Evolutionary conservation across 2,888 invertebrate species (phyloP), one percentile per base, ranked within the genome.

Genomic region (Oligia strigilis): DNA sequence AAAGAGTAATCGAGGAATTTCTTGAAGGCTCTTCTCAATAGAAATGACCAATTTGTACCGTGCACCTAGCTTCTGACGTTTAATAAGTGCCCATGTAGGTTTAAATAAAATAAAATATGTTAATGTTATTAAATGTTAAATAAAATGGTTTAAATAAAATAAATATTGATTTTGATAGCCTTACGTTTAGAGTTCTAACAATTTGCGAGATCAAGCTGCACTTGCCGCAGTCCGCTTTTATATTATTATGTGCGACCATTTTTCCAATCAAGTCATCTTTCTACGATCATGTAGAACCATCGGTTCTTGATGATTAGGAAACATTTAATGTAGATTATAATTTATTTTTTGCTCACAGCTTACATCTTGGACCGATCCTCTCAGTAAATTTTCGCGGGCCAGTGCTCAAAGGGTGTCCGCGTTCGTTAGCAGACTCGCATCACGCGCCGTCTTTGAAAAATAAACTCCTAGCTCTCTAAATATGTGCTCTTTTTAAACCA

Each of bases 361-460:
- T 55, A 36, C 72, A 11, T 9, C 78, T 88, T 73, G 74, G 55
- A 55, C 87, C 87, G 71, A 66, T 69, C 78, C 62, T 72, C 69
- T 91, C 82, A 87, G 90, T 89, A 92, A 92, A 93, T 92, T 92
- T 92, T 93, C 91, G 90, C 94, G 92, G 92, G 90, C 89, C 92
- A 92, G 81, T 91, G 93, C 94, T 94, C 95, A 95, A 95, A 95
- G 94, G 93, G 90, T 91, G 85, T 81, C 83, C 82, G 87, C 86
- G 89, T 91, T 95, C 95, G 93, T 95, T 94, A 95, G 93, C 87
- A 89, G 87, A 84, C 79, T 82, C 84, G 77, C 87, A 86, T 85
- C 87, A 87, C 82, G 88, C 77, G 84, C 84, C 82, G 82, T 83
- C 89, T 91, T 89, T 90, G 85, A 88, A 89, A 88, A 82, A 83